Percentiles rank a stretch among this genome's conserved stretches.
Conservation (phyloP, 2,113 vertebrate genomes). For the Anhinga rufa region DNA sequence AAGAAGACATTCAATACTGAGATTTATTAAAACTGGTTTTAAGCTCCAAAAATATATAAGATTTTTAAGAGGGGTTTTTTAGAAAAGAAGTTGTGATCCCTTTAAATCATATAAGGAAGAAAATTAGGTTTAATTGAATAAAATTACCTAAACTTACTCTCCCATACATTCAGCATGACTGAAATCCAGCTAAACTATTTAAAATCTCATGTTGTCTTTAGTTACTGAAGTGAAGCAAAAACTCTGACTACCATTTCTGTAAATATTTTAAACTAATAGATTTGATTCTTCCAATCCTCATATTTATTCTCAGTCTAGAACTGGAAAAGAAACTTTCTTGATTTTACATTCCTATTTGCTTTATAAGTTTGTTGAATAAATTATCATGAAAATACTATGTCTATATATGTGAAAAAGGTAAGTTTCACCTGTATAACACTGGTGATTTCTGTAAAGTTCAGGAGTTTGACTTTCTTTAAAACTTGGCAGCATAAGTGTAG, state of each 20-base stretch:
- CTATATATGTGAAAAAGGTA: neutral
- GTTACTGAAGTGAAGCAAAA: neutral
- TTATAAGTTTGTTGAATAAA: neutral
- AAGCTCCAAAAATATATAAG: neutral
- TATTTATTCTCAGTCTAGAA: neutral
- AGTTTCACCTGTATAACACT: neutral
- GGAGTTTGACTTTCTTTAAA: neutral
- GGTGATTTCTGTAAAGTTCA: neutral
- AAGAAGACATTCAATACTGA: neutral
- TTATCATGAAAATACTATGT: neutral
- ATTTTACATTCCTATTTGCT: neutral
- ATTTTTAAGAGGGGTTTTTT: neutral
- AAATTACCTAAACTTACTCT: neutral
- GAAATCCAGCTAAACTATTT: neutral
- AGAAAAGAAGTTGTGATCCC: neutral
- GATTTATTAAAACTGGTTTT: neutral
- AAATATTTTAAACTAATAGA: neutral
- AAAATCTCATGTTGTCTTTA: neutral
- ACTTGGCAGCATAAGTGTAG: neutral
- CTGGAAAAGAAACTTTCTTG: neutral
- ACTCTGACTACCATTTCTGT: neutral
- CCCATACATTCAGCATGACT: neutral
- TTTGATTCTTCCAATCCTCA: neutral
- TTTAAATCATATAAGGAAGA: neutral
- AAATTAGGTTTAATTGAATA: neutral